Evolutionary conservation across 2,797 vertebrate species (phyloP).

Genomic region (Mormyrus hasselquistii): DNA sequence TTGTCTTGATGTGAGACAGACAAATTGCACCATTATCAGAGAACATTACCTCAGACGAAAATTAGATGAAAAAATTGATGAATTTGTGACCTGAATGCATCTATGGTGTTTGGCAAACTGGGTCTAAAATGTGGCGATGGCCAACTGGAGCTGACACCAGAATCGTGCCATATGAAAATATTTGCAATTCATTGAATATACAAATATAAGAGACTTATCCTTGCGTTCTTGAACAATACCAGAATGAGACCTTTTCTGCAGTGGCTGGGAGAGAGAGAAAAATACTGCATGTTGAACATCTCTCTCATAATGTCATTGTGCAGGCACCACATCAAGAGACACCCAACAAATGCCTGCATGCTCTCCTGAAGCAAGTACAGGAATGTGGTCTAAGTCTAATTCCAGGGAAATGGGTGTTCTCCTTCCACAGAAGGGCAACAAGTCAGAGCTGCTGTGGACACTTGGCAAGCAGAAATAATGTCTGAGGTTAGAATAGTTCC

Average conservation of each 20-base stretch:
- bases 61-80: background rate
- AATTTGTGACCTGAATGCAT: background rate
- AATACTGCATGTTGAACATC: background rate
- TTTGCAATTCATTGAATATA: background rate
- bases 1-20: conserved; percentile 1
- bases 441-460: background rate
- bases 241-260: background rate
- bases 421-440: background rate
- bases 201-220: background rate
- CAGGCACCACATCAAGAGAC: background rate
- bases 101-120: background rate
- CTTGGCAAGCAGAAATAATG: background rate
- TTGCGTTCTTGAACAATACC: background rate
- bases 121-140: background rate
- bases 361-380: background rate
- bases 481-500: background rate
- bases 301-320: background rate
- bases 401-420: background rate
- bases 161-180: background rate
- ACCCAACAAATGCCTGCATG: background rate
- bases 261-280: background rate
- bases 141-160: background rate
- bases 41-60: background rate
- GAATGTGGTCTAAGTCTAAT: background rate
- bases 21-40: background rate